phyloP scores from a whole-genome alignment of 2,888 invertebrate genomes.

The Argynnis bischoffii region DNA sequence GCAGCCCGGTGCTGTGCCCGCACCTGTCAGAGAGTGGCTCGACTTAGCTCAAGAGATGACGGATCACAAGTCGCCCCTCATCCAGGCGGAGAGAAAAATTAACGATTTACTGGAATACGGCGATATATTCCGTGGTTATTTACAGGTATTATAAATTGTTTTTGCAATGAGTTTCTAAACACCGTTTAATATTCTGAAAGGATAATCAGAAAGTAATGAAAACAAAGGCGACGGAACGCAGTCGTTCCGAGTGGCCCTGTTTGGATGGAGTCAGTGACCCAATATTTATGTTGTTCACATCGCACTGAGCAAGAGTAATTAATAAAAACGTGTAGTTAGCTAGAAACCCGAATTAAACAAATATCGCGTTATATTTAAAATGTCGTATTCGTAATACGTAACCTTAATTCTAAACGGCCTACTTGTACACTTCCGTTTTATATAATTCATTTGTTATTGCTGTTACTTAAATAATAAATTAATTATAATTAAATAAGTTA shows the following conservation, averaged over 20 bases:
- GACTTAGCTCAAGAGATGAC: conserved; percentile 85
- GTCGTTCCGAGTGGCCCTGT: conserved; percentile 37
- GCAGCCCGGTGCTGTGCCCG: conserved; percentile 63
- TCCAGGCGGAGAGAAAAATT: conserved; percentile 82
- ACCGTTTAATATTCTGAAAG: conserved; percentile 35
- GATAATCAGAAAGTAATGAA: conserved; percentile 33
- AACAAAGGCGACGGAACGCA: conserved; percentile 33
- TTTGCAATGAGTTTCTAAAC: conserved; percentile 24
- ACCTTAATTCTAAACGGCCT: conserved; percentile 4
- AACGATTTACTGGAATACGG: conserved; percentile 84
- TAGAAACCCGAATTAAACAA: not conserved
- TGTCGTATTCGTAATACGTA: not conserved
- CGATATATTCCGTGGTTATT: conserved; percentile 84
- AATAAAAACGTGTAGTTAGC: not conserved
- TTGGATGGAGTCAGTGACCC: conserved; percentile 46
- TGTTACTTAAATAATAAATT: not conserved
- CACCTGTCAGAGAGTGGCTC: conserved; percentile 71
- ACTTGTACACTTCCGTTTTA: conserved; percentile 6
- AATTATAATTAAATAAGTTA: conserved; percentile 4
- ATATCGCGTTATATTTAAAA: not conserved
- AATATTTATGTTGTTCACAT: conserved; percentile 37
- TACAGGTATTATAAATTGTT: conserved; percentile 82
- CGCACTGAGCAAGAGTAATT: conserved; percentile 6
- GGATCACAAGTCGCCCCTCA: conserved; percentile 83
- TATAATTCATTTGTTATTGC: not conserved